These are phyloP conservation scores for Lethrus apterus DNA, from an alignment of 1,140 invertebrate species.

Conservation along the genomic window DNA sequence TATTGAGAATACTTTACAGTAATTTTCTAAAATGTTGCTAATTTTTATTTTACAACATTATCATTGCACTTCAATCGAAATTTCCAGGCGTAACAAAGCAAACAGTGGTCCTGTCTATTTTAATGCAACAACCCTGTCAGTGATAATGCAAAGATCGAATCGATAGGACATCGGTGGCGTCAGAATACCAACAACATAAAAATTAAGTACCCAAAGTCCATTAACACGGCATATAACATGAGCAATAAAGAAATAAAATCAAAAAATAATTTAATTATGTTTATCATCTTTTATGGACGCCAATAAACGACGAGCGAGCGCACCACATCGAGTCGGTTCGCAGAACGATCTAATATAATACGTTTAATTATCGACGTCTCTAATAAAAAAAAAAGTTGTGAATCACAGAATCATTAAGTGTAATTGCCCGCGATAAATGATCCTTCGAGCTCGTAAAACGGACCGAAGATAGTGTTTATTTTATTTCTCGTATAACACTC, in stretches of 20 bases:
- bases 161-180: too few species aligned
- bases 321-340: conserved; percentile 17
- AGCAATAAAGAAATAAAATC: conserved; percentile 30
- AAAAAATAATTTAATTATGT: conserved; percentile 31
- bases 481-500: conserved; percentile 25
- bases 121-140: too few species aligned
- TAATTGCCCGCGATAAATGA: conserved; percentile 31
- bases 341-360: conserved; percentile 24
- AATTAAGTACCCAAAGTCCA: too few species aligned
- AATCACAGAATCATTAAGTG: conserved; percentile 34
- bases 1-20: too few species aligned
- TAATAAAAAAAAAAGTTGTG: conserved; percentile 31
- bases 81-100: too few species aligned
- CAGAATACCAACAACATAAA: too few species aligned
- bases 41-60: too few species aligned
- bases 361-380: conserved; percentile 26
- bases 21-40: too few species aligned
- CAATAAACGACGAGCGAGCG: conserved; percentile 21
- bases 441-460: conserved; percentile 23
- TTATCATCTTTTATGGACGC: conserved; percentile 28
- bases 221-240: too few species aligned
- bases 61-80: too few species aligned
- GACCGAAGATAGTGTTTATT: conserved; percentile 30
- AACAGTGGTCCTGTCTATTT: too few species aligned
- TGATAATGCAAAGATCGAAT: too few species aligned